Evolutionary conservation across 2,113 vertebrate species (phyloP), one percentile per base, ranked within the genome.

Genomic region (Cottus gobio): DNA sequence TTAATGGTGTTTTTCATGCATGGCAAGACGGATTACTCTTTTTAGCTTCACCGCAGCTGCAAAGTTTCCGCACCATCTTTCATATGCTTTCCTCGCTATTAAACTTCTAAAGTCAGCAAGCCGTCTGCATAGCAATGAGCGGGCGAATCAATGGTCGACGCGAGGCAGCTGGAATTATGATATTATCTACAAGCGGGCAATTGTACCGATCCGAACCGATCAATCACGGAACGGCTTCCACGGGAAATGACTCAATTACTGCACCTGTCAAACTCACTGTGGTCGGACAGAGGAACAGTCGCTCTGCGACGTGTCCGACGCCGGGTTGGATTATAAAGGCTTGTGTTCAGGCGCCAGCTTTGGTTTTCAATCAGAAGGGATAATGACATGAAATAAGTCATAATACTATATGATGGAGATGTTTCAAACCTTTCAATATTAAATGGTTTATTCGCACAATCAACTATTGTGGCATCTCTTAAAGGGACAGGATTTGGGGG

Each of bases 1-100:
- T 85, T 81, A 77, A 87, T 82, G 61, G 61, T 75, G 67, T 69
- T 82, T 80, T 81, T 81, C 79, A 84, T 75, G 69, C 81, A 67
- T 28, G 71, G 77, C 37, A 76, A 79, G 75, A 89, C 65, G 20
- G 79, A 91, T 83, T 36, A 83, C 37, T 75, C 52, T 58, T 64
- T 58, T 80, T 77, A 70, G 64, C 68, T 46, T 58, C 44, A 48
- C 71, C 46, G 76, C 78, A 76, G 75, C 81, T 65, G 36, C 67
- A 70, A 84, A 84, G 67, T 81, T 84, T 68, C 28, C n/a, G 1
- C 58, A 36, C 68, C 79, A 80, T 89, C 72, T 72, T 75, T 86
- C 81, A 86, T 71, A 20, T 37, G 22, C 39, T 54, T 31, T 71
- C 64, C 30, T 44, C 1, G 2, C 71, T 54, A 36, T 58, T 77